Percentiles rank a stretch among this genome's conserved stretches.
Conservation (phyloP, 2,113 vertebrate genomes). For the Agelaius phoeniceus region DNA sequence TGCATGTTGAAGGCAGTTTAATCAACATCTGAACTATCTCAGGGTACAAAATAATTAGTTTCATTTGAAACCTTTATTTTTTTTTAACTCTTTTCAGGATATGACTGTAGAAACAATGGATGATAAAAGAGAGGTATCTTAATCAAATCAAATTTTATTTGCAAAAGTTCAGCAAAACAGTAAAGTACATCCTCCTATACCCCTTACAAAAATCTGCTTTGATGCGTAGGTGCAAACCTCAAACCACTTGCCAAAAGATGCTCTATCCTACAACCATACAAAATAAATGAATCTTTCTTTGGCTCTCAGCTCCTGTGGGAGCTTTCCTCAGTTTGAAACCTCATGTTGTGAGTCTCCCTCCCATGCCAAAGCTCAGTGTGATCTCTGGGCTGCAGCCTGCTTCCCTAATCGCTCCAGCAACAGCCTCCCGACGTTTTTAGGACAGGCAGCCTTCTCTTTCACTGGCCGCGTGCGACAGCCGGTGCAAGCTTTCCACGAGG, state of each 20-base stretch:
- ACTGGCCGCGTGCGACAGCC: fast-evolving
- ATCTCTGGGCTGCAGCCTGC: neutral
- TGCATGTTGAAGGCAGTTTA: neutral
- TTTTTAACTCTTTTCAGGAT: neutral
- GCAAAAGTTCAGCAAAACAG: neutral
- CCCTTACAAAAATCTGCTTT: neutral
- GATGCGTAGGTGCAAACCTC: neutral
- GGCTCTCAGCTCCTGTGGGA: neutral
- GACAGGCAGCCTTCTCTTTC: neutral
- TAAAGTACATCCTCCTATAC: neutral
- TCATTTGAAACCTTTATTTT: neutral
- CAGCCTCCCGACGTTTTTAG: neutral
- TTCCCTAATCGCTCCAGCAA: neutral
- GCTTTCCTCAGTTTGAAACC: neutral
- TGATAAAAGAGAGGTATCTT: neutral
- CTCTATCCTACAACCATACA: neutral
- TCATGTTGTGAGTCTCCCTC: neutral
- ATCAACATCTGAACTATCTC: neutral
- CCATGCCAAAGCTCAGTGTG: neutral
- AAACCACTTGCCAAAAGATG: neutral
- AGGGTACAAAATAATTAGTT: neutral
- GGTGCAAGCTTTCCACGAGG: neutral
- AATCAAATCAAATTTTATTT: neutral
- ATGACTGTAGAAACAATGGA: neutral
- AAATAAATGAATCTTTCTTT: neutral